Base-by-base conservation (phyloP, 2,113 vertebrate species). In the Hypomesus transpacificus region DNA sequence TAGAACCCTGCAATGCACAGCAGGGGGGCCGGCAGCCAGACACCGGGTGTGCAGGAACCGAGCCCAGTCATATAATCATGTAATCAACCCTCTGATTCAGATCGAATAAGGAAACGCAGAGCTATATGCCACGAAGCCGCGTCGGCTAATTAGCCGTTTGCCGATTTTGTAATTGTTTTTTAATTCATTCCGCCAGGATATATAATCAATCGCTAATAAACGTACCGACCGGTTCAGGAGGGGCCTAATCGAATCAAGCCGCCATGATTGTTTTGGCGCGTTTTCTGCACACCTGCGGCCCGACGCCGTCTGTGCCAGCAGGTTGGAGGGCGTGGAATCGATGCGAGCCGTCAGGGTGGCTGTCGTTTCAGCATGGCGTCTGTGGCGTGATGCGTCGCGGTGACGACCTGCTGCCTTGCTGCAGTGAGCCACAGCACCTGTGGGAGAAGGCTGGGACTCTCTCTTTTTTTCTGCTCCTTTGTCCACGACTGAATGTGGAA, bases 371-470 rank as follows among this genome's bases (percentile, higher is more conserved):
- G 17, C 75, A 77, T 62, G 60, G 82, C 59, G 28, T 17, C 61
- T 75, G 67, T 52, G 26, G 77, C 80, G 80, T 73, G 64, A 26
- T 66, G 73, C 14, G 74, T 59, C 66, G 82, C 85, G 79, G 78
- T 68, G 66, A 11, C 64, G 74, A 67, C 71, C 13, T 34, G 11
- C 75, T 54, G 77, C 81, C 75, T 84, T 74, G 71, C 69, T 66
- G 76, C 14, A 70, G 86, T 88, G 80, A 87, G 82, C 66, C 82
- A 81, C 81, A 63, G 71, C 87, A 87, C 86, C 86, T 87, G 85
- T 75, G 62, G 57, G 51, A 56, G 39, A 46, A 46, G 8, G 8
- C 8, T 46, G 39, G 39, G 5, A 13, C 39, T 34, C 31, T 34
- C 31, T 34, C 4, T 7, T 9, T 11, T 46, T 46, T 46, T 46